Base-by-base conservation (phyloP, 2,797 vertebrate genomes). In the Melanotaenia nigrans region DNA sequence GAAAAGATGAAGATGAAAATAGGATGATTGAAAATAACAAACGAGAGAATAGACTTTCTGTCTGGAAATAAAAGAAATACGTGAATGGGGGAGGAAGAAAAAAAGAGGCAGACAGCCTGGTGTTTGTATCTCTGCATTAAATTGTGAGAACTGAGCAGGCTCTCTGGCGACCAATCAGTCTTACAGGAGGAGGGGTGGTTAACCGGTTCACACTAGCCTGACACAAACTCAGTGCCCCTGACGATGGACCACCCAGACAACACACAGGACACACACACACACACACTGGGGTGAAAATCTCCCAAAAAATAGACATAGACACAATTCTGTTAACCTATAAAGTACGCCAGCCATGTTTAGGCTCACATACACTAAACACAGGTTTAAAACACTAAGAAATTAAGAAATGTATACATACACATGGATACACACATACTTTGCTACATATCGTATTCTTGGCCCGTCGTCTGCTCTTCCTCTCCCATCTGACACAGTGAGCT, bases 401-500 rank as follows among this genome's bases (percentile, higher is more conserved):
- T 55, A 79, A 47, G 28, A 63, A 32, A 79, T 78, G 32, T 28
- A 11, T 61, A 75, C 64, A 62, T 68, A 68, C 55, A 64, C 57
- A 71, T 42, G 79, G 33, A 73, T 38, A 71, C 63, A 61, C 75
- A 68, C 66, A 35, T 51, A 61, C 24, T 67, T 65, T 20, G 13
- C 66, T 85, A 35, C 74, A 86, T 93, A 89, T 91, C 90, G 90
- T 92, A 92, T 94, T 95, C 93, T 89, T 90, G 83, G 83, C 89
- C 76, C 51, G 72, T 88, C 91, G 87, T 92, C 90, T 95, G 91
- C 84, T 93, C 92, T 94, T 90, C 92, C 93, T 91, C 87, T 95
- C 93, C 92, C 92, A 92, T 93, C 92, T 89, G 95, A 95, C 93
- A 90, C 93, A 92, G 86, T 94, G 93, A 95, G 94, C 93, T 95